phyloP scores from a whole-genome alignment of 2,113 vertebrate genomes.

The Cyphomyrus discorhynchus region DNA sequence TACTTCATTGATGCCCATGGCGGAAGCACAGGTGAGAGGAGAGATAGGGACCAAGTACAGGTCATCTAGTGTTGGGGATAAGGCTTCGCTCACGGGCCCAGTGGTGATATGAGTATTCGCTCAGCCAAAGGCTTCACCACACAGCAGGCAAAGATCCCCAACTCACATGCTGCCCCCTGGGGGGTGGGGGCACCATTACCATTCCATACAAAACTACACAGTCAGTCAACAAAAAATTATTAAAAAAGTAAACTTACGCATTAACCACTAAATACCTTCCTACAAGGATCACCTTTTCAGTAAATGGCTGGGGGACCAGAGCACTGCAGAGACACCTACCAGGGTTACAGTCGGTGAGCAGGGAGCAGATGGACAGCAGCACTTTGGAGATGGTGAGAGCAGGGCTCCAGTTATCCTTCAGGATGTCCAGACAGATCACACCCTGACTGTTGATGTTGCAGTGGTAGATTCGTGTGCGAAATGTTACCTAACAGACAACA shows the following conservation, averaged over 20 bases:
- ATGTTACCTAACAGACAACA: conserved; percentile 69
- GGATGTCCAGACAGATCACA: conserved; percentile 91
- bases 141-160: background rate
- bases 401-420: conserved; percentile 93
- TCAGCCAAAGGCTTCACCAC: background rate
- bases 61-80: background rate
- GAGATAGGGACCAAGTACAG: background rate
- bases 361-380: conserved; percentile 91
- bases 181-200: background rate
- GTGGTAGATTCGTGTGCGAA: conserved; percentile 92
- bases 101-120: background rate
- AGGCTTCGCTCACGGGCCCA: background rate
- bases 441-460: conserved; percentile 97
- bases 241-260: background rate
- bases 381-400: conserved; percentile 92
- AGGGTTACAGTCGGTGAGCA: conserved; percentile 93
- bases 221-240: background rate
- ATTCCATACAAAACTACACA: background rate
- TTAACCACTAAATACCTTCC: background rate
- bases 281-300: background rate
- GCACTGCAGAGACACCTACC: conserved; percentile 57
- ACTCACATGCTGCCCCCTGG: background rate
- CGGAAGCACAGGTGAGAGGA: background rate
- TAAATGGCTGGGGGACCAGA: background rate
- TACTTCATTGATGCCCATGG: background rate